Base-by-base conservation (phyloP, 2,113 vertebrate genomes). In the Mesocricetus auratus region DNA sequence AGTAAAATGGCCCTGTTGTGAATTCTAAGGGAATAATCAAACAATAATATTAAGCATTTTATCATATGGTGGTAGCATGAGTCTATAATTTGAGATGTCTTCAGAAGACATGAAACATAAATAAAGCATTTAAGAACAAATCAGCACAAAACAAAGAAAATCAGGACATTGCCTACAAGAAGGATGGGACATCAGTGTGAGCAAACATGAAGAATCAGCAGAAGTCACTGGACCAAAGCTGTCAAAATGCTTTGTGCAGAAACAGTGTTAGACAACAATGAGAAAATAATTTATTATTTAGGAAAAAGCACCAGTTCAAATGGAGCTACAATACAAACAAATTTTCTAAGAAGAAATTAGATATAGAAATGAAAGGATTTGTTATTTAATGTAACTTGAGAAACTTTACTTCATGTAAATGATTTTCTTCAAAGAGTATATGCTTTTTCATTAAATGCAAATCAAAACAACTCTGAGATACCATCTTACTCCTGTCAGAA, bases 171-270 rank as follows among this genome's bases (percentile, higher is more conserved):
- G 26, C 58, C 17, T 31, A 21, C 11, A 53, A 53, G 8, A 94
- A 6, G 15, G 0, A 36, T 56, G 19, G 36, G 24, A 19, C 1
- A 42, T 17, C 33, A 56, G 0, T 16, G 0, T 81, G 26, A 68
- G 11, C 58, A n/a, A 82, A 90, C 31, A 8, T 39, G 64, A 77
- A 17, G 6, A 87, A 15, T 12, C 74, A 62, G 31, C 16, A 56
- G 24, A 42, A 53, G 6, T 56, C 66, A 66, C 0, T 45, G n/a
- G 15, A 12, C 6, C 45, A 19, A 89, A 1, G 29, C 3, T 47
- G 5, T 36, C 58, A 42, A 13, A 96, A 96, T 36, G 85, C 33
- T n/a, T 78, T 53, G 12, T 31, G 17, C 7, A 69, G 50, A 92
- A 83, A 47, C 11, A 94, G 21, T 68, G 39, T 83, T 12, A 12